Percentiles rank a stretch among this genome's conserved stretches.
These are phyloP conservation scores for Drosophila pegasa DNA, from an alignment of 2,888 invertebrate genomes.

Conservation along the genomic window DNA sequence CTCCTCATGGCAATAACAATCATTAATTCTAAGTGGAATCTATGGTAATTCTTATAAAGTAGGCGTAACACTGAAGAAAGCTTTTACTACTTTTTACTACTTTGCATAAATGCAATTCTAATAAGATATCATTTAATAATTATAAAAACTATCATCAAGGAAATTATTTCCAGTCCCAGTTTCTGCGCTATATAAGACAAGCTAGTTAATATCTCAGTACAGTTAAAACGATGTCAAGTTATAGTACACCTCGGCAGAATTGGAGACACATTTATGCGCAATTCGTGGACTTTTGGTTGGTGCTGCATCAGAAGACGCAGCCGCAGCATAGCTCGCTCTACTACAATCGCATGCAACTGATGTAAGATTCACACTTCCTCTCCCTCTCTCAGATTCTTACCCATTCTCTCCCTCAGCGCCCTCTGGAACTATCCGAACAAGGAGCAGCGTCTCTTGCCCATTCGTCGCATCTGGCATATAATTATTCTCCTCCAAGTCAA, in stretches of 20 bases:
- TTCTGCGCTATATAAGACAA: neutral
- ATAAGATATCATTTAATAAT: constrained; percentile 2
- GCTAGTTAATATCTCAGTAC: neutral
- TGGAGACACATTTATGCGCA: constrained; percentile 23
- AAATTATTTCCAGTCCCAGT: neutral
- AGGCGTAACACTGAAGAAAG: neutral
- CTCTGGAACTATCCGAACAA: constrained; percentile 32
- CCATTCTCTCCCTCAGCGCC: constrained; percentile 5
- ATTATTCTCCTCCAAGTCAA: neutral
- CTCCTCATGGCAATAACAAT: constrained; percentile 28
- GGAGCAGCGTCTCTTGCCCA: neutral
- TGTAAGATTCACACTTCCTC: constrained; percentile 3
- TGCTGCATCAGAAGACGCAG: constrained; percentile 23
- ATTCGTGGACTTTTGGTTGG: constrained; percentile 14
- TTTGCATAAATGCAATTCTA: constrained; percentile 1
- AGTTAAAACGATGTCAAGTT: neutral
- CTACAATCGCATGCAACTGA: constrained; percentile 40
- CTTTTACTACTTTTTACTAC: neutral
- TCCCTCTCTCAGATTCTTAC: neutral
- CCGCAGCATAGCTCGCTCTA: constrained; percentile 25
- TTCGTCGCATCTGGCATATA: constrained; percentile 24
- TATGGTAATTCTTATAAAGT: constrained; percentile 17
- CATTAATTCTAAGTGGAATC: constrained; percentile 21
- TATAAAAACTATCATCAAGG: neutral
- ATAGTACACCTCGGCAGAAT: neutral